Conservation (phyloP, 2,888 invertebrate species). For the Drosophila putrida region DNA sequence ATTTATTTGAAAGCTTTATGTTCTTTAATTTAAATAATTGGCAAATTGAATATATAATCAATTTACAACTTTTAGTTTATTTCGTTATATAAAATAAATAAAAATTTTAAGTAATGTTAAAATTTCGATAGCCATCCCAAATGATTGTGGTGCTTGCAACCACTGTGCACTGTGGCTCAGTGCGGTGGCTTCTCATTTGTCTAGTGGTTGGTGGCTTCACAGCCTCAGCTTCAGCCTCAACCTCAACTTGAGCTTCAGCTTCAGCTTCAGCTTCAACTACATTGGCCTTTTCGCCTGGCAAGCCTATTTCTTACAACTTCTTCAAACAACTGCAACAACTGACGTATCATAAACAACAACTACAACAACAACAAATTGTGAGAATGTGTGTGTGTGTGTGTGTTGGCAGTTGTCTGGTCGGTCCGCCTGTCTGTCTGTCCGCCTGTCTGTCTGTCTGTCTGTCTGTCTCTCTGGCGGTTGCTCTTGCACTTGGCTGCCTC, state of each 20-base stretch:
- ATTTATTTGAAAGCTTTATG: too few species aligned
- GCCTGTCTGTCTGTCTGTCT: conserved; percentile 8
- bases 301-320: conserved; percentile 81
- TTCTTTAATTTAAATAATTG: too few species aligned
- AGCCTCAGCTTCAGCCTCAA: conserved; percentile 4
- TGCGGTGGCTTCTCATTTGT: conserved; percentile 62
- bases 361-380: conserved; percentile 48
- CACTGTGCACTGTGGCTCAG: conserved; percentile 51
- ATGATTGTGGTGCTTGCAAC: conserved; percentile 7
- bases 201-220: conserved; percentile 38
- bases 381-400: conserved; percentile 25
- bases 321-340: conserved; percentile 77
- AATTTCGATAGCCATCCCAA: too few species aligned
- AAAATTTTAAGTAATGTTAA: too few species aligned
- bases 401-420: conserved; percentile 33
- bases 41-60: too few species aligned
- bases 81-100: too few species aligned
- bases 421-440: conserved; percentile 16
- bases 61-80: too few species aligned
- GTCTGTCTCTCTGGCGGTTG: conserved; percentile 27
- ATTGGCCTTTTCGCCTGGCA: conserved; percentile 44
- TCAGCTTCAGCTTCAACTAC: conserved; percentile 3
- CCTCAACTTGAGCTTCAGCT: conserved; percentile 3
- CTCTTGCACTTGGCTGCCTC: conserved; percentile 61
- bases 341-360: conserved; percentile 72